Base-by-base conservation (phyloP, 1,140 invertebrate genomes). In the Drosophila paulistorum region DNA sequence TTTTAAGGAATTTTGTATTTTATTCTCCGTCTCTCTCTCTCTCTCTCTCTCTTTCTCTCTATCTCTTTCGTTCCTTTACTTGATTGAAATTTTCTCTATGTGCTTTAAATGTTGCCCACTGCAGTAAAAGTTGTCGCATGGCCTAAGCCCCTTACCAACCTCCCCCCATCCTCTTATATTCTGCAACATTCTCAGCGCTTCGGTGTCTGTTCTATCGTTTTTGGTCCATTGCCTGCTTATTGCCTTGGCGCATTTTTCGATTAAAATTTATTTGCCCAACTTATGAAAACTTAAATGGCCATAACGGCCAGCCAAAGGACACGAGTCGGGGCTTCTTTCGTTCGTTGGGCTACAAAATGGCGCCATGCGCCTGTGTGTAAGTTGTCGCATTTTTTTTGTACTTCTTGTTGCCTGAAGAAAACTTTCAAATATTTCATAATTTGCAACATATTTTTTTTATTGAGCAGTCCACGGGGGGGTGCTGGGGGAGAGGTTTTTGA, bases 351-450 rank as follows among this genome's bases (percentile, higher is more conserved):
- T 62, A 37, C 51, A 17, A 74, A 51, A 68, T 74, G 74, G 71
- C 66, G 55, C 58, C 62, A 62, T 35, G 13, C 42, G 13, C 42
- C 57, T 74, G 51, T 59, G 63, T 20, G 20, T 20, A 45, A 7
- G 14, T 23, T 17, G 45, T 51, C 45, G 55, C 74, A 77, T 77
- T 77, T 60, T 59, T 69, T 35, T 39, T 37, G 2, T 37, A 9
- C 2, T 37, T 37, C 11, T 37, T 37, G 7, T 67, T 74, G 68
- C 82, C 42, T 51, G 17, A 51, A 23, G 72, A 67, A 78, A 82
- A 86, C 64, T 86, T 87, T 86, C 83, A 82, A 86, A 86, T 86
- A 86, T 86, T 86, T 86, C 82, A 86, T 86, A 86, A 86, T 86
- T 86, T 86, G 82, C 82, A 81, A 74, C 82, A 86, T 86, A 81